A percentile compares a stretch with the other conserved stretches of the same genome.
phyloP scores from a whole-genome alignment of 1,140 invertebrate genomes.

The Pachypsylla venusta region DNA sequence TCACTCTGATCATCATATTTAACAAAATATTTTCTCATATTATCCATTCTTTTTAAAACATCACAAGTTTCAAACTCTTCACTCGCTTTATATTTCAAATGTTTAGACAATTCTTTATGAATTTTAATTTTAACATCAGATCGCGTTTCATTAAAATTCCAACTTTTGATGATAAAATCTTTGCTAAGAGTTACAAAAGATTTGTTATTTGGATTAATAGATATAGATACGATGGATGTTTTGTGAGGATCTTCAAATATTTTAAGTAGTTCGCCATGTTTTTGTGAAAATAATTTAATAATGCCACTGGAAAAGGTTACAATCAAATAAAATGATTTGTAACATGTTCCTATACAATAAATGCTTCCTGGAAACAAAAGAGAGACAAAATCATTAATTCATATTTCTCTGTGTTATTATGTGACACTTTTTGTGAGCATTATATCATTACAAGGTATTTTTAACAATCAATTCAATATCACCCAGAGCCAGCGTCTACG shows the following conservation, averaged over 20 bases:
- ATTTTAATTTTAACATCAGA: conserved; percentile 5
- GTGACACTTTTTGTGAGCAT: no score
- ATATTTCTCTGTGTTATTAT: no score
- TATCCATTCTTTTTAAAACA: no score
- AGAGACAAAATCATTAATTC: no score
- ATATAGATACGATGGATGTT: neutral
- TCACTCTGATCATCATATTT: no score
- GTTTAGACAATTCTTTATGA: neutral
- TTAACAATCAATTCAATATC: no score
- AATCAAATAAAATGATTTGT: conserved; percentile 5
- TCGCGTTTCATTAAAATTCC: neutral
- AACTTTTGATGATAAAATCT: neutral
- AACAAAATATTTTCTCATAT: no score
- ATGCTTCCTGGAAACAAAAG: neutral
- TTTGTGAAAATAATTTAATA: neutral
- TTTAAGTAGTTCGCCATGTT: neutral
- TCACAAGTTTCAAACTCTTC: no score
- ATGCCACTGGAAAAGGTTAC: neutral
- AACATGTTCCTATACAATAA: neutral
- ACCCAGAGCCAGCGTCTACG: no score
- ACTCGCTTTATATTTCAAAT: neutral
- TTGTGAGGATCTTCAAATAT: neutral
- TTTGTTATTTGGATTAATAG: neutral
- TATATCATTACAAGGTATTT: no score
- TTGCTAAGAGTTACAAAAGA: neutral